phyloP scores from a whole-genome alignment of 2,113 vertebrate species.

The Hiodon alosoides region DNA sequence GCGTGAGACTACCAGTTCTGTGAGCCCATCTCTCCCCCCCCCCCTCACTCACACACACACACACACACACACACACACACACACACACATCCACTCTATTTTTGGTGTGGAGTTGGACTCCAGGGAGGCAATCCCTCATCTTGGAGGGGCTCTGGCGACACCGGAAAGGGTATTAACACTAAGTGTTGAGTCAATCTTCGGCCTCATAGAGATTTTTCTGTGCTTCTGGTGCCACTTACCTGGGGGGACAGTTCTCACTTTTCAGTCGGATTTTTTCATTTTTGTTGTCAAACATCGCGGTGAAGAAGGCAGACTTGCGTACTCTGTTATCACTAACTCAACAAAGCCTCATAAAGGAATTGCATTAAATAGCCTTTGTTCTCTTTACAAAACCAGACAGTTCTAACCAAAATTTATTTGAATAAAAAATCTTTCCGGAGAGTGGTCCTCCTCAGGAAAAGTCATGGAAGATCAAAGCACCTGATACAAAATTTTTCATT shows the following conservation, averaged over 20 bases:
- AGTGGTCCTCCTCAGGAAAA: slow-evolving; percentile 7
- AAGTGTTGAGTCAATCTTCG: slow-evolving; percentile 18
- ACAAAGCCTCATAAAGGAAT: not conserved
- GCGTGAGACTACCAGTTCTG: too few relatives aligned
- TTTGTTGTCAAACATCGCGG: not conserved
- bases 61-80: not conserved
- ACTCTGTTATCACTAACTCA: not conserved
- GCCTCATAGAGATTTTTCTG: slow-evolving; percentile 4
- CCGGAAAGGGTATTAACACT: slow-evolving; percentile 7
- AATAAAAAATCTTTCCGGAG: slow-evolving; percentile 13
- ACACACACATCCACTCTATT: slow-evolving; percentile 18
- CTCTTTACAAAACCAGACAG: not conserved
- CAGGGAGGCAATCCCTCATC: slow-evolving; percentile 4
- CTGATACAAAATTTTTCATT: slow-evolving; percentile 37
- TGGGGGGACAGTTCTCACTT: too few relatives aligned
- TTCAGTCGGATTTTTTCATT: not conserved
- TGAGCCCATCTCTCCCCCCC: not conserved
- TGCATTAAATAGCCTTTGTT: not conserved
- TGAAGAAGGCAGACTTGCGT: not conserved
- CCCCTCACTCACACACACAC: not conserved
- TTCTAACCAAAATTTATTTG: not conserved
- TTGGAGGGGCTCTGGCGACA: not conserved
- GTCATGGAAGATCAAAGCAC: slow-evolving; percentile 35
- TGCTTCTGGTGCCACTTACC: slow-evolving; percentile 1
- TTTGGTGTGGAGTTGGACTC: slow-evolving; percentile 11